Conservation (phyloP, 1,140 invertebrate species). For the Drosophila hydei region DNA sequence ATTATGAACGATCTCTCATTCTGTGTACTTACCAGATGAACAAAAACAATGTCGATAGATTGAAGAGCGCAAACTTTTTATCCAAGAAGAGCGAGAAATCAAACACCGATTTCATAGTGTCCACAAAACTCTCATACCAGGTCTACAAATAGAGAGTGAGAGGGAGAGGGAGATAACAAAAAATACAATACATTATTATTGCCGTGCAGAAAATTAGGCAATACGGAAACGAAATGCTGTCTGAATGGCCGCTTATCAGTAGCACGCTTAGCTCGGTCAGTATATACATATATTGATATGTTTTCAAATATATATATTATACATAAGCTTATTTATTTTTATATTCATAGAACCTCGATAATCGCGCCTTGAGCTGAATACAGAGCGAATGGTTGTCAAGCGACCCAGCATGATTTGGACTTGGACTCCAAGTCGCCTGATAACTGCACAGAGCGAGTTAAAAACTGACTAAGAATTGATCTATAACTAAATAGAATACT, state of each 20-base stretch:
- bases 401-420: conserved; percentile 25
- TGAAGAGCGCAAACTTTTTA: conserved; percentile 91
- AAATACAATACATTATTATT: conserved; percentile 18
- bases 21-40: conserved; percentile 89
- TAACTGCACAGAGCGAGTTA: conserved; percentile 18
- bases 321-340: conserved; percentile 14
- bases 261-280: conserved; percentile 1
- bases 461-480: conserved; percentile 6
- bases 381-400: conserved; percentile 56
- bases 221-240: conserved; percentile 45
- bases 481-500: background rate
- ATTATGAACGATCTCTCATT: background rate
- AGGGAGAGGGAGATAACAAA: too few species aligned
- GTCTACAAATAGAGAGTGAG: conserved; percentile 86
- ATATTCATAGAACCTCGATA: conserved; percentile 30
- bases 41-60: conserved; percentile 92
- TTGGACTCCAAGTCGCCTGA: conserved; percentile 37
- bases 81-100: conserved; percentile 93
- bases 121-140: conserved; percentile 90
- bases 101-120: conserved; percentile 89
- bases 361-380: conserved; percentile 41
- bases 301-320: conserved; percentile 10
- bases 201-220: conserved; percentile 13
- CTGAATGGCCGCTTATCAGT: conserved; percentile 43
- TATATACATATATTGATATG: conserved; percentile 7